Conservation (phyloP, 2,113 vertebrate genomes). For the Grus americana region DNA sequence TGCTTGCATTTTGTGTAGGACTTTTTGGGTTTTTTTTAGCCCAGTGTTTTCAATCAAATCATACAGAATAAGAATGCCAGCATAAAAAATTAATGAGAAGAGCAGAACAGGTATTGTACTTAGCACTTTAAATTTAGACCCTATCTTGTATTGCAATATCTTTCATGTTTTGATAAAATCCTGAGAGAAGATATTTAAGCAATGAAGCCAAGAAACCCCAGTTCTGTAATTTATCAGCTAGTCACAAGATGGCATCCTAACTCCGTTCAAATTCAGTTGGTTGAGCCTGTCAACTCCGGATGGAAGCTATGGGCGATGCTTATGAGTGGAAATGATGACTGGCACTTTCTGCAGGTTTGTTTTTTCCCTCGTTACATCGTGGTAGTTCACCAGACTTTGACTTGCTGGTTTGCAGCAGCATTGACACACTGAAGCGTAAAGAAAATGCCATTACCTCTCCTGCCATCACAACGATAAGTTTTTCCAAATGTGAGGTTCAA, state of each 20-base stretch:
- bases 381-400: not conserved
- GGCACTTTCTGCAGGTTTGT: not conserved
- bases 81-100: not conserved
- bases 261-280: rapidly evolving
- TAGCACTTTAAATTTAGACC: not conserved
- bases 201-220: rapidly evolving
- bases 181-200: not conserved
- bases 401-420: not conserved
- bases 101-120: not conserved
- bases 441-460: not conserved
- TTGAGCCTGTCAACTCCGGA: rapidly evolving
- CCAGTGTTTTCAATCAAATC: not conserved
- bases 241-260: constrained; percentile 46
- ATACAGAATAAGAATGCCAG: not conserved
- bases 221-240: not conserved
- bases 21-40: not conserved
- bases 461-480: rapidly evolving
- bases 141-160: rapidly evolving
- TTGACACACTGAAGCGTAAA: rapidly evolving
- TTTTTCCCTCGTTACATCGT: rapidly evolving
- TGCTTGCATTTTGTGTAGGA: not conserved
- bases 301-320: rapidly evolving
- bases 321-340: not conserved
- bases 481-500: not conserved
- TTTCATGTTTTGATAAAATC: not conserved